Evolutionary conservation across 92 coral and sea anemone species (phyloP).

Genomic region (Actinostola sp.): DNA sequence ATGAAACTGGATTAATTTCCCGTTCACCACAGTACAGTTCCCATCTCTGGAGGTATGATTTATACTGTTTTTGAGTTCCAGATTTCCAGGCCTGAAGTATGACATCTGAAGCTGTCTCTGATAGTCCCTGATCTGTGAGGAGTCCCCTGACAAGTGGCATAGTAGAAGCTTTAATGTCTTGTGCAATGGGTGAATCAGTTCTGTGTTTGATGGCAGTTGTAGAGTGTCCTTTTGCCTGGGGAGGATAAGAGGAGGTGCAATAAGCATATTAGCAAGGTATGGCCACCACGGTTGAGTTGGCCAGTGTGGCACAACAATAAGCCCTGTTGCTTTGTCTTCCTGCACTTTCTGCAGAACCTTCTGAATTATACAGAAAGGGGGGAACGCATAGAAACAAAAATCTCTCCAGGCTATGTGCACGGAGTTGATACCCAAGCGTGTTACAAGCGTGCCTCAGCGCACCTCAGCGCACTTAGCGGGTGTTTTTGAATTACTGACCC

Average conservation of each 20-base stretch:
- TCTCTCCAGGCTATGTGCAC: conserved; percentile 22
- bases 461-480: too few relatives aligned
- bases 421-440: too few relatives aligned
- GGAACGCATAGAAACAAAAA: conserved; percentile 44
- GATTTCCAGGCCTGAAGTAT: conserved; percentile 51
- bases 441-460: too few relatives aligned
- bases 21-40: conserved; percentile 55
- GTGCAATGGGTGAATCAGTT: conserved; percentile 39
- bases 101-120: conserved; percentile 34
- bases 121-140: conserved; percentile 50
- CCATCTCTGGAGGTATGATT: conserved; percentile 41
- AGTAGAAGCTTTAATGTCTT: conserved; percentile 38
- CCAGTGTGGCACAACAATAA: conserved; percentile 47
- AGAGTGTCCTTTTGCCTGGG: conserved; percentile 44
- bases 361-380: conserved; percentile 33
- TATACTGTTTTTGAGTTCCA: conserved; percentile 47
- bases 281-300: conserved; percentile 11
- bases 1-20: conserved; percentile 47
- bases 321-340: conserved; percentile 44
- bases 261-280: conserved; percentile 19
- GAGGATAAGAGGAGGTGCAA: conserved; percentile 31
- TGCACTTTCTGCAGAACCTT: conserved; percentile 26
- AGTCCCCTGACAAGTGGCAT: conserved; percentile 61
- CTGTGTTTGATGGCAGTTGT: conserved; percentile 20
- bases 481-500: too few relatives aligned